Percentiles rank a stretch among this genome's conserved stretches.
phyloP scores from a whole-genome alignment of 2,113 vertebrate genomes.

The Benitochromis conjunctus region DNA sequence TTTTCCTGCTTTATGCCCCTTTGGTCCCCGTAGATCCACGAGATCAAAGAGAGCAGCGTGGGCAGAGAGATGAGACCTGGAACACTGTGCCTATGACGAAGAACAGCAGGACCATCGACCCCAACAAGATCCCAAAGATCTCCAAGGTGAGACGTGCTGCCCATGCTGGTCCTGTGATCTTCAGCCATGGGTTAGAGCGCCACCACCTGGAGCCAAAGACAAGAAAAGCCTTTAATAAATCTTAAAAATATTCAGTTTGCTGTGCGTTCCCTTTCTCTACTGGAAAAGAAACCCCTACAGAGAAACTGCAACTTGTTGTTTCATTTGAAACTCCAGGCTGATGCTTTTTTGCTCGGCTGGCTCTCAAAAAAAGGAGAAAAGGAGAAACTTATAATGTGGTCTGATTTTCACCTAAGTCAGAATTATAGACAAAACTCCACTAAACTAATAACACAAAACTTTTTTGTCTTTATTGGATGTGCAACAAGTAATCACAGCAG shows the following conservation, averaged over 20 bases:
- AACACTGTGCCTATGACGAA: conserved; percentile 96
- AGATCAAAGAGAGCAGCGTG: conserved; percentile 51
- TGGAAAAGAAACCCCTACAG: background rate
- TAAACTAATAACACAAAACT: background rate
- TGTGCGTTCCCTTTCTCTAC: background rate
- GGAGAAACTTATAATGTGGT: background rate
- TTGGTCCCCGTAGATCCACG: conserved; percentile 27
- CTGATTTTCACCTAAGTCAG: background rate
- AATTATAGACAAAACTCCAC: background rate
- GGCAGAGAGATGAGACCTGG: conserved; percentile 91
- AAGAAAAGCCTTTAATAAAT: background rate
- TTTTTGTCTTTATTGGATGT: background rate
- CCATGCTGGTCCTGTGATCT: background rate
- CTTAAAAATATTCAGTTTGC: background rate
- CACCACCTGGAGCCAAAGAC: background rate
- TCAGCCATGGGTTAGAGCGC: background rate
- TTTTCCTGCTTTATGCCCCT: background rate
- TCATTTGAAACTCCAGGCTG: background rate
- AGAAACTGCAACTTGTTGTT: background rate
- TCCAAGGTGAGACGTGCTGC: conserved; percentile 83
- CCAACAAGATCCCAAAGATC: conserved; percentile 97
- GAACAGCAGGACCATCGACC: conserved; percentile 95
- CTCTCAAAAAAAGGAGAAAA: background rate
- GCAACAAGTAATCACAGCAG: background rate
- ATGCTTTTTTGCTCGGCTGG: background rate